These are phyloP conservation scores for Drosophila leontia DNA, from an alignment of 1,140 invertebrate species.

Conservation along the genomic window DNA sequence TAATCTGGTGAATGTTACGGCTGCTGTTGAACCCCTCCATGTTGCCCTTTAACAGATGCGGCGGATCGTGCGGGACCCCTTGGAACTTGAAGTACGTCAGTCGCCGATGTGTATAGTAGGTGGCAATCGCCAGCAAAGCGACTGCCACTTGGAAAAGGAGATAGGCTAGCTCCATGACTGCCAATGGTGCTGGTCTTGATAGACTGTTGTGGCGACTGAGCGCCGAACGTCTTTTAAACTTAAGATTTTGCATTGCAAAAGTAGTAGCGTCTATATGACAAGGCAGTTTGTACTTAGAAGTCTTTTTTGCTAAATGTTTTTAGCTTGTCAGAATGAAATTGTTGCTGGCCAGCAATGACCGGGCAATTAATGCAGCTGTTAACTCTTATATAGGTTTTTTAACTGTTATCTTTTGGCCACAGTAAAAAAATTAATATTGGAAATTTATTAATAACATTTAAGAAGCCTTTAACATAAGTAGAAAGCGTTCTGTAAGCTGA, in stretches of 20 bases:
- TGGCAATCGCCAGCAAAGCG: background rate
- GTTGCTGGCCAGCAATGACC: background rate
- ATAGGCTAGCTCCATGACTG: background rate
- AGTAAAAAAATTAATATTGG: background rate
- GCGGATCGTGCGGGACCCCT: conserved; percentile 71
- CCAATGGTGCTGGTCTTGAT: background rate
- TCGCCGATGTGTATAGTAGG: background rate
- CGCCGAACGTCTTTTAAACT: conserved; percentile 5
- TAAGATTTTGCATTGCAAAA: background rate
- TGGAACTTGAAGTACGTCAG: background rate
- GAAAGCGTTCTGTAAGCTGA: background rate
- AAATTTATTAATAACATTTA: background rate
- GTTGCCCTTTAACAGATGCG: conserved; percentile 68
- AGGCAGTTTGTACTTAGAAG: background rate
- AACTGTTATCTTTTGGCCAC: background rate
- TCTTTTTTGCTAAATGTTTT: background rate
- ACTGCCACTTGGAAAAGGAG: background rate
- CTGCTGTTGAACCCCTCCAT: conserved; percentile 29
- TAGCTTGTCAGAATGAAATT: background rate
- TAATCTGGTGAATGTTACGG: conserved; percentile 11
- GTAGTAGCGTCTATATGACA: background rate
- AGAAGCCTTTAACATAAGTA: background rate
- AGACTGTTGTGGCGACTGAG: background rate
- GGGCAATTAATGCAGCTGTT: background rate
- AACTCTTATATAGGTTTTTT: background rate